Percentiles rank a stretch among this genome's conserved stretches.
phyloP scores from a whole-genome alignment of 1,140 invertebrate species.

The Leptoteleia sp. region DNA sequence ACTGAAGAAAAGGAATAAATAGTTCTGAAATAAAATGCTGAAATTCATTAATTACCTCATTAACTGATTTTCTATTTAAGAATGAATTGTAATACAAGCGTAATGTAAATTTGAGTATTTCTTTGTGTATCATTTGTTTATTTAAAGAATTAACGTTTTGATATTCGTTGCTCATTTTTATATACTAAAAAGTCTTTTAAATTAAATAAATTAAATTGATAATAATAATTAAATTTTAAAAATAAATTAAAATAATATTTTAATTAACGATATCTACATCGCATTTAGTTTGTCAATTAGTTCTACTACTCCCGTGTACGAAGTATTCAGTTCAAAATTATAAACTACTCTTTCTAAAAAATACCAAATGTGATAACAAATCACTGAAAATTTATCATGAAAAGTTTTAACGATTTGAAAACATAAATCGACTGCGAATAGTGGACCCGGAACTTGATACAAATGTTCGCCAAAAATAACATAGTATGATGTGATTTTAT shows the following conservation, averaged over 20 bases:
- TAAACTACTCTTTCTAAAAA: conserved; percentile 23
- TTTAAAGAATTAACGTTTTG: conserved; percentile 7
- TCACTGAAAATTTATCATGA: conserved; percentile 6
- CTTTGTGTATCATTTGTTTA: conserved; percentile 13
- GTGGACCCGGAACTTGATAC: conserved; percentile 21
- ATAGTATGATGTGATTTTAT: conserved; percentile 6
- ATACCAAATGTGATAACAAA: conserved; percentile 35
- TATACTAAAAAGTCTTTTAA: no score
- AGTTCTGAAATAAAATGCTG: conserved; percentile 17
- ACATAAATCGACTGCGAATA: conserved; percentile 22
- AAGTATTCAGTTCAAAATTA: conserved; percentile 10
- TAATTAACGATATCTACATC: no score
- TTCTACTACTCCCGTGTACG: conserved; percentile 12
- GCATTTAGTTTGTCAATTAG: conserved; percentile 14
- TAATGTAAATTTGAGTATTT: conserved; percentile 28
- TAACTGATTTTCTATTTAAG: conserved; percentile 15
- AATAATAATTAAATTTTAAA: no score
- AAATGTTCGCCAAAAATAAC: conserved; percentile 9
- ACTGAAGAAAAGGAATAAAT: conserved; percentile 22
- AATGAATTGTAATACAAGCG: conserved; percentile 31
- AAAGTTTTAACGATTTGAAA: conserved; percentile 34
- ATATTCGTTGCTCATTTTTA: conserved; percentile 3
- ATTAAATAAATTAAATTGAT: no score
- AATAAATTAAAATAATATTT: no score
- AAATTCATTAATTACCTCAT: conserved; percentile 9